Evolutionary conservation across 2,113 vertebrate genomes (phyloP).

Genomic region (Cavia aperea): DNA sequence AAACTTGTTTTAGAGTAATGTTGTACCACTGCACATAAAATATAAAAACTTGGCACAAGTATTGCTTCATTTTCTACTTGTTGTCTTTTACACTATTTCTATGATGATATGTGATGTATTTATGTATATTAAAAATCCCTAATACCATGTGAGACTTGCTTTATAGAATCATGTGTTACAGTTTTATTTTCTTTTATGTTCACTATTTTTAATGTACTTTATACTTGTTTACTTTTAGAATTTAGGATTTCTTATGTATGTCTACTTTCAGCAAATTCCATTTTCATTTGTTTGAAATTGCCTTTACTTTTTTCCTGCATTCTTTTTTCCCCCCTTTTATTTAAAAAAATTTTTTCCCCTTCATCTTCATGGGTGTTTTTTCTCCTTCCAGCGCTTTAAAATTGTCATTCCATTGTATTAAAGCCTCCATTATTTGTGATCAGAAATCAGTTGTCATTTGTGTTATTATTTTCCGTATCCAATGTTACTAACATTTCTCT

Average conservation of each 20-base stretch:
- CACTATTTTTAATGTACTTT: not conserved
- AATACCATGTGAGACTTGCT: not conserved
- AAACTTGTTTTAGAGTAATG: constrained; percentile 4
- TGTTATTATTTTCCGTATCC: not conserved
- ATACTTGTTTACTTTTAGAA: not conserved
- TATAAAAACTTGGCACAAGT: not conserved
- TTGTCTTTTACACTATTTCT: not conserved
- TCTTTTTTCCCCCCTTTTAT: no score
- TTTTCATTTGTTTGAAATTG: constrained; percentile 20
- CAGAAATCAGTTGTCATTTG: not conserved
- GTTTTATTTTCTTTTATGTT: not conserved
- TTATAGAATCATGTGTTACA: not conserved
- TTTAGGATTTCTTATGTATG: not conserved
- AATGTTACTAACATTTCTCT: not conserved
- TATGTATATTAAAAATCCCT: not conserved
- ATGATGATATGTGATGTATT: not conserved
- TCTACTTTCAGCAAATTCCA: not conserved
- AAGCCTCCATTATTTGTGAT: not conserved
- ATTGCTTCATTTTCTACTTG: not conserved
- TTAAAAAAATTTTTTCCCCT: not conserved
- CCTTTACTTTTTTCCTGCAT: not conserved
- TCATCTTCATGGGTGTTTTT: not conserved
- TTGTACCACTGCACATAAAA: not conserved
- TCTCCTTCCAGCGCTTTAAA: not conserved
- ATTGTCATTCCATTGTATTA: not conserved